Conservation (phyloP, 2,797 vertebrate species). For the Syngnathus rostellatus region DNA sequence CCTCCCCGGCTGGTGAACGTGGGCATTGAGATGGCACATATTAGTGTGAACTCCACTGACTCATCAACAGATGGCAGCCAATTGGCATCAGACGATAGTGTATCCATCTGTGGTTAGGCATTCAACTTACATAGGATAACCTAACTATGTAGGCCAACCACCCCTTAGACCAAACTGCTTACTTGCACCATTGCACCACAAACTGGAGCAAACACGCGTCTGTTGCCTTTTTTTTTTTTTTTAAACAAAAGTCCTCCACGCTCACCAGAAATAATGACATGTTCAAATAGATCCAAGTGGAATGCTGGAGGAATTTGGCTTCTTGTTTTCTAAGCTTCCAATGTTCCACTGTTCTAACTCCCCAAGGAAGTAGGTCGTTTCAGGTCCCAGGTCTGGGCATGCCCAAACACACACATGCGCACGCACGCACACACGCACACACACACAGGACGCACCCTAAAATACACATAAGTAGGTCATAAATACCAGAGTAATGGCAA, state of each 20-base stretch:
- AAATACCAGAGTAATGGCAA: conserved; percentile 54
- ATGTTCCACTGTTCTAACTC: conserved; percentile 30
- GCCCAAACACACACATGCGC: conserved; percentile 25
- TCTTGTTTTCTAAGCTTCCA: conserved; percentile 18
- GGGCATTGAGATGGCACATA: conserved; percentile 59
- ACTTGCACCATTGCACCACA: conserved; percentile 32
- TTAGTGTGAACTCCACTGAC: conserved; percentile 53
- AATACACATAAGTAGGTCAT: conserved; percentile 48
- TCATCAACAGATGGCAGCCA: conserved; percentile 61
- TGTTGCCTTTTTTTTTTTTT: conserved; percentile 19
- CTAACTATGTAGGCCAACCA: conserved; percentile 53
- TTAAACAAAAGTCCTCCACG: conserved; percentile 10
- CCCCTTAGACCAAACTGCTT: conserved; percentile 12
- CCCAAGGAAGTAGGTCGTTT: conserved; percentile 37
- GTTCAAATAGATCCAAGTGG: conserved; percentile 36
- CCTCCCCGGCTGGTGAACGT: conserved; percentile 46
- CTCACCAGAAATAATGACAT: conserved; percentile 32
- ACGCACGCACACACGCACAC: neutral
- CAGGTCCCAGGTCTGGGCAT: conserved; percentile 41
- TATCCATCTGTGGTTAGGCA: conserved; percentile 22
- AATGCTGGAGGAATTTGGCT: conserved; percentile 23
- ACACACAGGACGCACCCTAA: conserved; percentile 27
- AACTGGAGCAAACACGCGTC: conserved; percentile 41
- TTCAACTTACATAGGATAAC: conserved; percentile 53
- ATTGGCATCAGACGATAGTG: conserved; percentile 48